Evolutionary conservation across 2,113 vertebrate genomes (phyloP).

Genomic region (Equus quagga): DNA sequence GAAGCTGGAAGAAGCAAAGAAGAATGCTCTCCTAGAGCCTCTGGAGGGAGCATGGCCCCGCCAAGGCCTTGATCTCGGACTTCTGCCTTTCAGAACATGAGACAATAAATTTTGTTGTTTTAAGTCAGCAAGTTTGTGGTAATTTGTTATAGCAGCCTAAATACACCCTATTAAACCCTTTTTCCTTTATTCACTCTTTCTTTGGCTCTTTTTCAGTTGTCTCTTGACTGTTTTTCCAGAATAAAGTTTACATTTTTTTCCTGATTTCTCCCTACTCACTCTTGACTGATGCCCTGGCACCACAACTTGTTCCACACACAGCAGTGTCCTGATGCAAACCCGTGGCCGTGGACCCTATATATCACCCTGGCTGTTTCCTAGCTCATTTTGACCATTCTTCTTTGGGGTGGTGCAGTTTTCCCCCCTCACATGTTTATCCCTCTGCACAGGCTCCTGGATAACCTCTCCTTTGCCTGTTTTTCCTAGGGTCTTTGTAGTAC

Average conservation of each 20-base stretch:
- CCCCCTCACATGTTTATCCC: background rate
- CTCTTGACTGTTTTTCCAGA: background rate
- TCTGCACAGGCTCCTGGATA: background rate
- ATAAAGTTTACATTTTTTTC: background rate
- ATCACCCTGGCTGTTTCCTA: background rate
- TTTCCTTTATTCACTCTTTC: background rate
- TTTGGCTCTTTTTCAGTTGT: background rate
- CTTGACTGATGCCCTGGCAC: background rate
- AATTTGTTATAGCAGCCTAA: background rate
- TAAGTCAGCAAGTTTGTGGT: background rate
- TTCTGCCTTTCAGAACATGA: background rate
- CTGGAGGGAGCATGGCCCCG: background rate
- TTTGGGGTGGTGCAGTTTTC: background rate
- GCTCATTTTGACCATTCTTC: background rate
- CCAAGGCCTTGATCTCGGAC: background rate
- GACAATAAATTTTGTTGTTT: background rate
- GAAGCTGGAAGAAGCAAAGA: background rate
- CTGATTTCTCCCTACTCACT: background rate
- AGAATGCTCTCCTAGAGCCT: too few relatives aligned
- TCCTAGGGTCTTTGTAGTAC: background rate
- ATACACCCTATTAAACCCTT: background rate
- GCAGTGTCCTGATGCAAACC: background rate
- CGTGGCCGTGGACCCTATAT: background rate
- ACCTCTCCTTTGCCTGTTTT: background rate
- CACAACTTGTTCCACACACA: rapidly evolving